These are phyloP conservation scores for Parochlus steinenii DNA, from an alignment of 2,888 invertebrate species.

Conservation along the genomic window DNA sequence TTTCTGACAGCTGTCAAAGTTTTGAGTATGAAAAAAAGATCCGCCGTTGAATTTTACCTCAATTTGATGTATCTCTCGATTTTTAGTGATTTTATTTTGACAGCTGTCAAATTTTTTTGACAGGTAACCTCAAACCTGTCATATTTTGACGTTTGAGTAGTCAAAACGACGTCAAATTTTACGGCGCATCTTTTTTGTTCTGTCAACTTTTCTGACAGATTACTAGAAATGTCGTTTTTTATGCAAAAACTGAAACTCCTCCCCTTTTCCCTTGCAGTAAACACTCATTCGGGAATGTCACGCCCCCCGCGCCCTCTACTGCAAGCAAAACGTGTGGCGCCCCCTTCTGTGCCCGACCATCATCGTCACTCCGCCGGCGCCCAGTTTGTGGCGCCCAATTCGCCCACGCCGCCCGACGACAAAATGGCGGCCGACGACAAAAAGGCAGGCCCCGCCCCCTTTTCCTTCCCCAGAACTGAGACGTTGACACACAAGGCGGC, in stretches of 20 bases:
- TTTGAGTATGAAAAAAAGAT: no score
- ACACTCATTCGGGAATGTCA: constrained; percentile 30
- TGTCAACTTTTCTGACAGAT: background rate
- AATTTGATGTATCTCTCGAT: no score
- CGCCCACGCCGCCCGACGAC: constrained; percentile 51
- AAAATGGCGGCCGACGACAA: no score
- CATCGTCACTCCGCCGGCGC: constrained; percentile 65
- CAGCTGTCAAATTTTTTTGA: no score
- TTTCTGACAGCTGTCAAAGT: no score
- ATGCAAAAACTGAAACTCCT: background rate
- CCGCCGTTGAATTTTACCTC: no score
- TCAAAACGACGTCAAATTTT: constrained; percentile 28
- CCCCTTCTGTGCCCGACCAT: constrained; percentile 70
- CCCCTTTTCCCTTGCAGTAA: constrained; percentile 6
- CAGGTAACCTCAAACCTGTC: constrained; percentile 4
- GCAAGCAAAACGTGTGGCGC: constrained; percentile 81
- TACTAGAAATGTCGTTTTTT: background rate
- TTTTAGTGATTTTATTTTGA: no score
- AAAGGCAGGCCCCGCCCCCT: no score
- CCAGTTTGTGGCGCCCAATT: constrained; percentile 65
- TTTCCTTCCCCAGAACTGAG: constrained; percentile 36
- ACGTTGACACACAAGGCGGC: constrained; percentile 60
- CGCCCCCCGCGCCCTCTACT: constrained; percentile 67
- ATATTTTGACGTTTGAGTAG: constrained; percentile 31
- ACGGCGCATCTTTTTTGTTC: background rate